Conservation (phyloP, 1,140 invertebrate genomes). For the Yoshiicerus persimilis region DNA sequence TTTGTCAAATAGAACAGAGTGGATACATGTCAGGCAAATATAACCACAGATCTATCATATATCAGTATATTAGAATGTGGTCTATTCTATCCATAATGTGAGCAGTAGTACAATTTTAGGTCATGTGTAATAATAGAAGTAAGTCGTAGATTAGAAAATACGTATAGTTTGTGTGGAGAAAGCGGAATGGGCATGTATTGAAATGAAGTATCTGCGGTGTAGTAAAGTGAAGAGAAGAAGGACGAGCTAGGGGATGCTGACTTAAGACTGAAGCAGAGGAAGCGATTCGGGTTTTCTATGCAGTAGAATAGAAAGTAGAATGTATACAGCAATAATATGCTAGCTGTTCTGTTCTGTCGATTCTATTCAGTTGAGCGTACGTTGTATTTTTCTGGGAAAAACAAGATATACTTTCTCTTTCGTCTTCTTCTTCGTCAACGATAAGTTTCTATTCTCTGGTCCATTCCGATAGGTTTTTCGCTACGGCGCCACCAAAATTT, state of each 20-base stretch:
- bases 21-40: too few species aligned
- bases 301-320: not conserved
- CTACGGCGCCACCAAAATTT: constrained; percentile 31
- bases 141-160: not conserved
- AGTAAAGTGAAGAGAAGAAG: not conserved
- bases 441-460: constrained; percentile 14
- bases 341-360: not conserved
- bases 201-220: not conserved
- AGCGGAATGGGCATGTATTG: not conserved
- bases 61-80: too few species aligned
- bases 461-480: constrained; percentile 8
- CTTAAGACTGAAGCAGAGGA: not conserved
- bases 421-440: not conserved
- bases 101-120: too few species aligned
- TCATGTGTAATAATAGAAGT: not conserved
- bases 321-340: not conserved
- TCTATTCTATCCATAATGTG: too few species aligned
- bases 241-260: constrained; percentile 9
- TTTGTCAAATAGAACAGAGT: too few species aligned
- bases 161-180: not conserved
- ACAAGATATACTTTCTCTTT: not conserved
- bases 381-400: not conserved
- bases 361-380: not conserved
- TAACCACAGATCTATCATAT: too few species aligned
- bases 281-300: not conserved